Conservation (phyloP, 2,797 vertebrate species). For the Coccyzus lansbergi region DNA sequence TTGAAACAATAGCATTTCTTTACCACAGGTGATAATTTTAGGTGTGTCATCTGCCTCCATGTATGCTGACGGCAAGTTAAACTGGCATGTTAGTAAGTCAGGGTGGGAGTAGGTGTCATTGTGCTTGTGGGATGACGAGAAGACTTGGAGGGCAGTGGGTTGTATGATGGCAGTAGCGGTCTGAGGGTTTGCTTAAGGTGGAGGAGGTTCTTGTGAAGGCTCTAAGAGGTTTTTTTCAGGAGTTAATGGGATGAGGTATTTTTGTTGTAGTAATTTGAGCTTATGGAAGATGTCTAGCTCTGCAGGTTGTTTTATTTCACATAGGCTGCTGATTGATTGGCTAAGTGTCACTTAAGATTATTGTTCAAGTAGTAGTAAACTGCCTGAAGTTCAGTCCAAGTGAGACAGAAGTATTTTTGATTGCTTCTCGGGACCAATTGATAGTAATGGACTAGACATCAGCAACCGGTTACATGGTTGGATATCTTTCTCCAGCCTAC, state of each 20-base stretch:
- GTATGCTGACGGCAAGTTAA: not conserved
- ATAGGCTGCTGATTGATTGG: not conserved
- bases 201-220: not conserved
- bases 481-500: not conserved
- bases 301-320: not conserved
- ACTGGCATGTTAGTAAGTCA: not conserved
- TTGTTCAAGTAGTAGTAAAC: not conserved
- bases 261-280: not conserved
- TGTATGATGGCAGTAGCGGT: not conserved
- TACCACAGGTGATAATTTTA: not conserved
- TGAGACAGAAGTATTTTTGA: not conserved
- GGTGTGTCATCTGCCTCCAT: not conserved
- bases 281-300: not conserved
- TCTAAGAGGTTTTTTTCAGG: not conserved
- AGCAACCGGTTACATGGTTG: not conserved
- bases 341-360: not conserved
- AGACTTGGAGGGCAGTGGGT: not conserved
- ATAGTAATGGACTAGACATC: not conserved
- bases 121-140: not conserved
- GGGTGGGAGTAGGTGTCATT: not conserved
- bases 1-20: rapidly evolving
- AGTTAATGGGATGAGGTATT: rapidly evolving
- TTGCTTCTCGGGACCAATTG: not conserved
- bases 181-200: not conserved
- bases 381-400: not conserved